Conservation (phyloP, 2,113 vertebrate species). For the Climacteris rufus region DNA sequence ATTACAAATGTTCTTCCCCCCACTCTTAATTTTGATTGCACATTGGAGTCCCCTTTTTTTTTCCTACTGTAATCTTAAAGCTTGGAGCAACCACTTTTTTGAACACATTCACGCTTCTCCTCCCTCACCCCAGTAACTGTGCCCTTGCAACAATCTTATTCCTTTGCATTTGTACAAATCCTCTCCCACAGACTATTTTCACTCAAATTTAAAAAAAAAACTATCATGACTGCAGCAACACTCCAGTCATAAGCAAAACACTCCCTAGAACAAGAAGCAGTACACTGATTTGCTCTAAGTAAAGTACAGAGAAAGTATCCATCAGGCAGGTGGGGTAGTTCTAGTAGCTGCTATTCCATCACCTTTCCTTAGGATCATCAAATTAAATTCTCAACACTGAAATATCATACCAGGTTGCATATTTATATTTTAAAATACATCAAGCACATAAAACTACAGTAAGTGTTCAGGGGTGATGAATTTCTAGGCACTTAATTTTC, state of each 20-base stretch:
- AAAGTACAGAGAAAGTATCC: not conserved
- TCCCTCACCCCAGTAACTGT: not conserved
- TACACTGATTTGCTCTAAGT: not conserved
- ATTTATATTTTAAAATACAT: not conserved
- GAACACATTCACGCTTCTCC: not conserved
- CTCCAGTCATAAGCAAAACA: not conserved
- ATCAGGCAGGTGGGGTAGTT: not conserved
- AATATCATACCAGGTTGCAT: not conserved
- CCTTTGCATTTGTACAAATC: not conserved
- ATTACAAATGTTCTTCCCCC: not conserved
- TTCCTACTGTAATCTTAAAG: not conserved
- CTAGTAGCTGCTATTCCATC: not conserved
- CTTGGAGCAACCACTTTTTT: not conserved
- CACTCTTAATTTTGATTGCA: not conserved
- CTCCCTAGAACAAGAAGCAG: not conserved
- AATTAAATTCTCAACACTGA: not conserved
- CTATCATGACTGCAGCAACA: not conserved
- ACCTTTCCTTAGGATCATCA: not conserved
- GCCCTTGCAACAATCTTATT: not conserved
- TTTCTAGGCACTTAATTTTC: not conserved
- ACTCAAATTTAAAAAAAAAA: not conserved
- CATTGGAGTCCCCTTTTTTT: not conserved
- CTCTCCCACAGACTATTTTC: not conserved
- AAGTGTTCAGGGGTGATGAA: not conserved
- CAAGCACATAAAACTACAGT: not conserved